Conservation (phyloP, 2,797 vertebrate species). For the Propithecus deckenii region DNA sequence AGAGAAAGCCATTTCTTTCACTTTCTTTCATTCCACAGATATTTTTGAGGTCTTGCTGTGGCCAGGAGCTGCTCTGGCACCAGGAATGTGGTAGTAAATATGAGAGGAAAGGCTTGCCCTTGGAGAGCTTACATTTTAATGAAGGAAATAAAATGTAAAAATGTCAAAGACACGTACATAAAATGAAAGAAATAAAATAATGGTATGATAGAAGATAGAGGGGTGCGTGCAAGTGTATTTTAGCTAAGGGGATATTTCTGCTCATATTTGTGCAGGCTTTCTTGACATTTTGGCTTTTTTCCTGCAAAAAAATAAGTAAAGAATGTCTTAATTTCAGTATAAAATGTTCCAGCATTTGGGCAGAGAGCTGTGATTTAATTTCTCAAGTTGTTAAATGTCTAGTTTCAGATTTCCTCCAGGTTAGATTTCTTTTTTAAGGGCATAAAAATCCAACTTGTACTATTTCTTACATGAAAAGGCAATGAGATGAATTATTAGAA, state of each 20-base stretch:
- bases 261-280: background rate
- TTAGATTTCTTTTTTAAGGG: background rate
- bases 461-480: slow-evolving; percentile 41
- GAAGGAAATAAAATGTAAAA: background rate
- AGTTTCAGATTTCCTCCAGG: background rate
- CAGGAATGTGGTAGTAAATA: background rate
- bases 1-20: background rate
- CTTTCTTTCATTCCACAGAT: background rate
- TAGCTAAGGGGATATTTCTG: background rate
- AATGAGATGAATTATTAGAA: background rate
- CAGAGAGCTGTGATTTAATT: background rate
- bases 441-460: background rate
- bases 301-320: background rate
- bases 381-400: background rate
- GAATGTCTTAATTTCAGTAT: background rate
- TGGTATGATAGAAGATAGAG: background rate
- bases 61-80: background rate
- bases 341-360: background rate
- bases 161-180: background rate
- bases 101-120: background rate
- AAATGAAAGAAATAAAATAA: slow-evolving; percentile 9
- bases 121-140: background rate
- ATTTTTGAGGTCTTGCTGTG: background rate
- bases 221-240: background rate
- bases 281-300: background rate